Evolutionary conservation across 1,140 invertebrate genomes (phyloP).

Genomic region (Yoshiicerus persimilis): DNA sequence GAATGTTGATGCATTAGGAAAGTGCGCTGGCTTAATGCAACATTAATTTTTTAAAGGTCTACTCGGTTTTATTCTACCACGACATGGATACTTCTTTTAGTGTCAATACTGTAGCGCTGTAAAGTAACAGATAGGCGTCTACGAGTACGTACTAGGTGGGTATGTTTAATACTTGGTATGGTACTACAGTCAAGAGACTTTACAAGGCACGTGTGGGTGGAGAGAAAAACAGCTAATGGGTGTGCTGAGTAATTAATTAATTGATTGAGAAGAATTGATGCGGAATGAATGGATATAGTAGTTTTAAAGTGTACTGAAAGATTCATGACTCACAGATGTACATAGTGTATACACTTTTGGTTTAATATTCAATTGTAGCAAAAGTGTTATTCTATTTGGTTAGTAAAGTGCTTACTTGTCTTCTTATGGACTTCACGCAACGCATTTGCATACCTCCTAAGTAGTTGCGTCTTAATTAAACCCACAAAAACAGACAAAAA

Average conservation of each 20-base stretch:
- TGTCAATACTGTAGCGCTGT: not conserved
- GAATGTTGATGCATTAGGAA: not conserved
- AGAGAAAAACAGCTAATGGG: not conserved
- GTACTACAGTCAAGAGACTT: not conserved
- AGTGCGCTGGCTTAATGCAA: not conserved
- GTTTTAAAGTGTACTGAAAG: not conserved
- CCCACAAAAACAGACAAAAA: too few relatives aligned
- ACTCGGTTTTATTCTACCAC: not conserved
- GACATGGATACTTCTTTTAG: not conserved
- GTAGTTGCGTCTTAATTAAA: too few relatives aligned
- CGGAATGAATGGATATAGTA: not conserved
- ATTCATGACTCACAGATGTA: not conserved
- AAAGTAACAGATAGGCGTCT: not conserved
- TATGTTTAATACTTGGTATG: too few relatives aligned
- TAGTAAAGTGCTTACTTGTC: too few relatives aligned
- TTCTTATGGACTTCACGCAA: too few relatives aligned
- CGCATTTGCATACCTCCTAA: too few relatives aligned
- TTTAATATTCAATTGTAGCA: not conserved
- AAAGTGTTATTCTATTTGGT: too few relatives aligned
- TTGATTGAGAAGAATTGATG: conserved; percentile 9
- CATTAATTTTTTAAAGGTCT: not conserved
- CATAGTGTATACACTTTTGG: not conserved
- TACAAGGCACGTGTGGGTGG: not conserved
- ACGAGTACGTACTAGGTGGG: too few relatives aligned
- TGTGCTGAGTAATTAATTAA: conserved; percentile 27